A percentile compares a stretch with the other conserved stretches of the same genome.
phyloP scores from a whole-genome alignment of 2,113 vertebrate genomes.

The Cricetomys ansorgei region DNA sequence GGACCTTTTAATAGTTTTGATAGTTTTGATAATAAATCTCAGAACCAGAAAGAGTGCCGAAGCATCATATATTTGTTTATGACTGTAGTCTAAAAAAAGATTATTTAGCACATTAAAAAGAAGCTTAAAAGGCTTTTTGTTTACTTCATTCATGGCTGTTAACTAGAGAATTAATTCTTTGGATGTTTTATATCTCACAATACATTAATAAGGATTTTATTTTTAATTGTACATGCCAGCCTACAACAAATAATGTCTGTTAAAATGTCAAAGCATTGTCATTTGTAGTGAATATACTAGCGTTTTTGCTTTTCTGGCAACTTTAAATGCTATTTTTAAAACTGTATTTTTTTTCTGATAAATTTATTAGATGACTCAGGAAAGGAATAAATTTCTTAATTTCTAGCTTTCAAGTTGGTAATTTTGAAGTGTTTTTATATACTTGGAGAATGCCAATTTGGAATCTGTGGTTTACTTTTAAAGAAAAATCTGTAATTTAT shows the following conservation, averaged over 20 bases:
- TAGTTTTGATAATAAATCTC: conserved; percentile 8
- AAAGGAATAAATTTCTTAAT: not conserved
- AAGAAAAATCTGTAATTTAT: not conserved
- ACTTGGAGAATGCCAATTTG: not conserved
- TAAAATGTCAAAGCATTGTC: not conserved
- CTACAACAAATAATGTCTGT: not conserved
- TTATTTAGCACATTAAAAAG: not conserved
- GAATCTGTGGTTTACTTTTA: not conserved
- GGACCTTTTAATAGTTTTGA: not conserved
- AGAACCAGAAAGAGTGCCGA: not conserved
- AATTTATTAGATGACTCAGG: not conserved
- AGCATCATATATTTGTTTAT: not conserved
- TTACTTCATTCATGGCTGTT: conserved; percentile 19
- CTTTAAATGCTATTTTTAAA: conserved; percentile 37
- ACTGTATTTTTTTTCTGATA: conserved; percentile 7
- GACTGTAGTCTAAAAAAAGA: not conserved
- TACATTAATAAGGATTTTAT: not conserved
- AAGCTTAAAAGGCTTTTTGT: not conserved
- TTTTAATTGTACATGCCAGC: conserved; percentile 43
- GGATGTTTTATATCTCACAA: not conserved
- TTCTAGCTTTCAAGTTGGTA: not conserved
- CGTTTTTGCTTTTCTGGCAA: not conserved
- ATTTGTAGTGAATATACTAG: not conserved
- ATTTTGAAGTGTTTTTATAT: not conserved
- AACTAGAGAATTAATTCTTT: conserved; percentile 21